Evolutionary conservation across 2,888 invertebrate species (phyloP).

Genomic region (Spilarctia lutea): DNA sequence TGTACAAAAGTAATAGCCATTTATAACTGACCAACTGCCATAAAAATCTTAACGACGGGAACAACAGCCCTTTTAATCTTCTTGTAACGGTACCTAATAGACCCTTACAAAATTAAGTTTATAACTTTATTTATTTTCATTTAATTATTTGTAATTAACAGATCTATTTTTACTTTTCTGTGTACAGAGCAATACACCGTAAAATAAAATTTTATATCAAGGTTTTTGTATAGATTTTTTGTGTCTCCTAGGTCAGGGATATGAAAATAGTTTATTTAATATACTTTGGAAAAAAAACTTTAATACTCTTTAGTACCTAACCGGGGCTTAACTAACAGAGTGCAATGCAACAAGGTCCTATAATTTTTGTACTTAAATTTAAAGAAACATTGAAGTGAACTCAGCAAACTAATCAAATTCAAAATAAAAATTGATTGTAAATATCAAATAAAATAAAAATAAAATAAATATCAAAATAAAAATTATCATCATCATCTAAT

Average conservation of each 20-base stretch:
- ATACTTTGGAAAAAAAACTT: background rate
- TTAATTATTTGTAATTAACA: background rate
- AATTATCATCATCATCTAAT: too few species aligned
- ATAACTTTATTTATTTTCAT: background rate
- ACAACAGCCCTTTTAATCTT: conserved; percentile 16
- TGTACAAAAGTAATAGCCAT: conserved; percentile 18
- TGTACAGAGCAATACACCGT: background rate
- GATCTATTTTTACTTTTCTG: background rate
- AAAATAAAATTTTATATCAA: background rate
- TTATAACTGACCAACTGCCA: conserved; percentile 24
- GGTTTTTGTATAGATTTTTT: background rate
- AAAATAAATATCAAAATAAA: too few species aligned
- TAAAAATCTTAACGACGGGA: conserved; percentile 23
- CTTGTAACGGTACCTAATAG: background rate
- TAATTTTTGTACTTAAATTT: too few species aligned
- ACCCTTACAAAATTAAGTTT: background rate
- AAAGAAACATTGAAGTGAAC: too few species aligned
- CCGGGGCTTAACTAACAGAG: too few species aligned
- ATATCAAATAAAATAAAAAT: too few species aligned
- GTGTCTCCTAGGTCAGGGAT: background rate
- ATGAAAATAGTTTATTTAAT: background rate
- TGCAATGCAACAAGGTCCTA: too few species aligned
- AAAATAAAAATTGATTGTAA: too few species aligned
- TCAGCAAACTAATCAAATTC: too few species aligned
- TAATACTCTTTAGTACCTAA: too few species aligned